Evolutionary conservation across 2,797 vertebrate genomes (phyloP), one percentile per base, ranked within the genome.

Genomic region (Centroberyx gerrardi): DNA sequence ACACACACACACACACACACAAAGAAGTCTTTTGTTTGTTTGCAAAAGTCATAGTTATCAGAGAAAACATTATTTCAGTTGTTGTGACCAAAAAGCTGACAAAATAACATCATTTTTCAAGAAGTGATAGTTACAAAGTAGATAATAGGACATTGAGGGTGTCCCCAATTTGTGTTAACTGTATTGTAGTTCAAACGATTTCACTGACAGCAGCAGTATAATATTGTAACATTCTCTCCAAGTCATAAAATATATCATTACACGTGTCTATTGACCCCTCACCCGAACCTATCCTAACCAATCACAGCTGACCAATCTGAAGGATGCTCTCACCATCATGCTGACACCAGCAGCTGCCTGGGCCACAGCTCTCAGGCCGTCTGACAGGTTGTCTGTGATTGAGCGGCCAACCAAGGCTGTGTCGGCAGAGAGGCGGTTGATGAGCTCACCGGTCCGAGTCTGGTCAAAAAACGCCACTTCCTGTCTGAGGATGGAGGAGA

Each of bases 401-500:
- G 97, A 97, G 83, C 69, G 93, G 52, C 98, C 98, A 17, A 99
- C 92, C 52, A 98, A 90, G 0, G 95, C 84, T 0, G 97, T 96
- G 88, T 99, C 98, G 1, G 98, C 95, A 0, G 98, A 98, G 62
- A 99, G 96, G 49, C 98, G 97, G 82, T 99, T 99, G 87, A 99
- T 96, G 76, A 99, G 92, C 85, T 99, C 98, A 36, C 98, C 98
- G 0, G 98, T 99, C 79, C 95, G 95, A 18, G 95, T 98, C 93
- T 90, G 96, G 91, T 99, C 98, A 88, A 99, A 99, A 94, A 99
- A 99, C 14, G 96, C 97, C 0, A 97, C 94, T 93, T 99, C 98
- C 94, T 99, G 98, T 88, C 89, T 95, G 89, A 99, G 92, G 78
- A 99, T 93, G 17, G 98, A 97, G 82, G 97, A 96, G 90, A 98